Conservation (phyloP, 2,888 invertebrate genomes). For the Macaria notata region DNA sequence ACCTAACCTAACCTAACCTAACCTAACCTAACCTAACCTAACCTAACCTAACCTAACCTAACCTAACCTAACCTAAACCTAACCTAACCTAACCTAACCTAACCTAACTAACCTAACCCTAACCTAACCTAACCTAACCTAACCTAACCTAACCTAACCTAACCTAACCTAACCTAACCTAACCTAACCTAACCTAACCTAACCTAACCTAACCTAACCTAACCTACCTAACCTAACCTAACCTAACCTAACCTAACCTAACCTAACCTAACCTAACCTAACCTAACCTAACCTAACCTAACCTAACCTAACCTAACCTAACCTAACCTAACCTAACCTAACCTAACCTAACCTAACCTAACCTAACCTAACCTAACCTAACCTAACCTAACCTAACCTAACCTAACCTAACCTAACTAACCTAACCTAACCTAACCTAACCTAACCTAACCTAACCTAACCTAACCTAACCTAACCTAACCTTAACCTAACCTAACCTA, state of each 20-base stretch:
- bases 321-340: slow-evolving; percentile 33
- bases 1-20: slow-evolving; percentile 27
- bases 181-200: slow-evolving; percentile 30
- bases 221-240: slow-evolving; percentile 29
- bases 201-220: slow-evolving; percentile 30
- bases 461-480: slow-evolving; percentile 28
- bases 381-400: slow-evolving; percentile 28
- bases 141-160: slow-evolving; percentile 29
- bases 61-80: slow-evolving; percentile 25
- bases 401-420: slow-evolving; percentile 27
- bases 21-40: slow-evolving; percentile 30
- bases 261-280: slow-evolving; percentile 30
- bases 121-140: slow-evolving; percentile 27
- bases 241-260: slow-evolving; percentile 30
- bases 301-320: slow-evolving; percentile 35
- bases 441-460: slow-evolving; percentile 27
- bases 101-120: slow-evolving; percentile 29
- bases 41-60: slow-evolving; percentile 32
- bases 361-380: slow-evolving; percentile 29
- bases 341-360: slow-evolving; percentile 31
- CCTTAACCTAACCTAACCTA: slow-evolving; percentile 28
- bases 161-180: slow-evolving; percentile 30
- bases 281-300: slow-evolving; percentile 33
- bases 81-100: slow-evolving; percentile 29
- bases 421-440: slow-evolving; percentile 30